Percentiles rank a stretch among this genome's conserved stretches.
Evolutionary conservation across 2,797 vertebrate genomes (phyloP).

Genomic region (Macropodus opercularis): DNA sequence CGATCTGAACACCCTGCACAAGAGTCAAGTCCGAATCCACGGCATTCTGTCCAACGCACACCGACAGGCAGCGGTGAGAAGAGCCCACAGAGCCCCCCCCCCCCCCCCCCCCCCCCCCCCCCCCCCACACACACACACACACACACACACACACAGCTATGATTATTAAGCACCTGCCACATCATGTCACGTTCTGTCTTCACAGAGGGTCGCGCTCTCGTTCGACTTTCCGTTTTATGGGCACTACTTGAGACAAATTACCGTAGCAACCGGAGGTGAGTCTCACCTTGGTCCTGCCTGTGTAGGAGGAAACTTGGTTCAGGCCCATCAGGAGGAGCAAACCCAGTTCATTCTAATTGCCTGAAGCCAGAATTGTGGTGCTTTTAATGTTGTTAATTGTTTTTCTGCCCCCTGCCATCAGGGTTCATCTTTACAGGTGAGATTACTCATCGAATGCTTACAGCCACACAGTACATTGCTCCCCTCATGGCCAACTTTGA

Average conservation of each 20-base stretch:
- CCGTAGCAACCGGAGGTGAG: slow-evolving; percentile 95
- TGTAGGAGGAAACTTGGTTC: too few species aligned
- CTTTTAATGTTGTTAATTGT: too few species aligned
- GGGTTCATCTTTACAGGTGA: slow-evolving; percentile 97
- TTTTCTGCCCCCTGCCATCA: too few species aligned
- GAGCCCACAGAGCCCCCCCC: too few species aligned
- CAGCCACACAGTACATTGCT: slow-evolving; percentile 93
- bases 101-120: too few species aligned
- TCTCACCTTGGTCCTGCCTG: background rate
- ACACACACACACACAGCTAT: background rate
- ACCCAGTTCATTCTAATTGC: too few species aligned
- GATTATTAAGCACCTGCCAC: background rate
- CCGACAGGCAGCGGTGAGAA: slow-evolving; percentile 91
- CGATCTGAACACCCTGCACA: slow-evolving; percentile 81
- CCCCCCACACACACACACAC: too few species aligned
- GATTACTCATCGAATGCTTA: slow-evolving; percentile 93
- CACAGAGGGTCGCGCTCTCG: slow-evolving; percentile 89
- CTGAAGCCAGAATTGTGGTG: too few species aligned
- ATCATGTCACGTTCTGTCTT: slow-evolving; percentile 15
- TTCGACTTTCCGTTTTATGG: slow-evolving; percentile 98
- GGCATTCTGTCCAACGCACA: slow-evolving; percentile 92
- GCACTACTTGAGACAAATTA: slow-evolving; percentile 91
- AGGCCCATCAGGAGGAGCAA: too few species aligned
- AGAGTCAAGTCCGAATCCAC: slow-evolving; percentile 87
- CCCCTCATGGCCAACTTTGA: slow-evolving; percentile 99